Evolutionary conservation across 2,888 invertebrate species (phyloP).

Genomic region (Choristoneura rosaceana): DNA sequence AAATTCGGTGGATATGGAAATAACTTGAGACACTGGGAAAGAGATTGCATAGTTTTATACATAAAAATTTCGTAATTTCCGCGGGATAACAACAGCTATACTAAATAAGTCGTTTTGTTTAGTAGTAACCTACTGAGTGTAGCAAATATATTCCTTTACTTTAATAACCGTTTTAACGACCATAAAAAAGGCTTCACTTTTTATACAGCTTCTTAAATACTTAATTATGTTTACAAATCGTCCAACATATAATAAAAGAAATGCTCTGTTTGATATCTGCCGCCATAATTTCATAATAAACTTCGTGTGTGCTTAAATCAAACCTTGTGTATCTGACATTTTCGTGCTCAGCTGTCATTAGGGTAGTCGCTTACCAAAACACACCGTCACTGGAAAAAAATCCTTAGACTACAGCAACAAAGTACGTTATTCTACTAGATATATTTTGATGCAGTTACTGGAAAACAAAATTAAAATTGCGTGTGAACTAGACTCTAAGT

Average conservation of each 20-base stretch:
- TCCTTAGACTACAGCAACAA: background rate
- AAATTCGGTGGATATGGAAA: too few relatives aligned
- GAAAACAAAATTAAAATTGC: background rate
- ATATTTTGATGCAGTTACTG: background rate
- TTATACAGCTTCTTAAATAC: background rate
- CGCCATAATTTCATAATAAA: constrained; percentile 31
- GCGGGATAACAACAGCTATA: too few relatives aligned
- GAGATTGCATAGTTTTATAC: too few relatives aligned
- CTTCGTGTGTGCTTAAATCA: constrained; percentile 37
- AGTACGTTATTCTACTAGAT: background rate
- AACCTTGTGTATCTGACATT: constrained; percentile 29
- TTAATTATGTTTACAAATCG: background rate
- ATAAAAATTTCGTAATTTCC: too few relatives aligned
- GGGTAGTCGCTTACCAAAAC: constrained; percentile 17
- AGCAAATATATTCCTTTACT: background rate
- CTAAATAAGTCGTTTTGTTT: too few relatives aligned
- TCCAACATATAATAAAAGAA: background rate
- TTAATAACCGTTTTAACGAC: background rate
- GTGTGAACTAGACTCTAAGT: background rate
- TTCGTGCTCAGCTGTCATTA: constrained; percentile 38
- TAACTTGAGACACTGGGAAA: too few relatives aligned
- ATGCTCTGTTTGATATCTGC: constrained; percentile 11
- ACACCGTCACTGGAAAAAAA: background rate
- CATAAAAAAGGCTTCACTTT: background rate
- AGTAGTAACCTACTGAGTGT: too few relatives aligned